phyloP scores from a whole-genome alignment of 2,797 vertebrate genomes.

The Delichon dasypus region DNA sequence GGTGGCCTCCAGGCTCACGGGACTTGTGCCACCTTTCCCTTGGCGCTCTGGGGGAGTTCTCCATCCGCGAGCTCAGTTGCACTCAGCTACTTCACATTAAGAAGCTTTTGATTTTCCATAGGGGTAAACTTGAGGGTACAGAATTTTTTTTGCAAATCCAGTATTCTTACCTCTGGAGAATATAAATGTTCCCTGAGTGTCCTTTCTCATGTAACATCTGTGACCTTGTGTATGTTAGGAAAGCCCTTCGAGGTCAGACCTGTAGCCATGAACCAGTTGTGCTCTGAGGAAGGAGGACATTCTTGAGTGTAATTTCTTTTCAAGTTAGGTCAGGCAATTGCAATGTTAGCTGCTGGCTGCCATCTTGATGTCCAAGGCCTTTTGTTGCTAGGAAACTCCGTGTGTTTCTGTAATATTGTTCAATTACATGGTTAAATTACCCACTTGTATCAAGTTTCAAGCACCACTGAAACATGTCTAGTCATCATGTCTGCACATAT shows the following conservation, averaged over 20 bases:
- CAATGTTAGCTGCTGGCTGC: not conserved
- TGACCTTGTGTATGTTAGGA: not conserved
- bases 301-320: not conserved
- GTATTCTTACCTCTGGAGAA: not conserved
- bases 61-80: not conserved
- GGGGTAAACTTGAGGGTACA: not conserved
- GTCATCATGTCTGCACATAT: slow-evolving; percentile 66
- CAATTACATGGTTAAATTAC: slow-evolving; percentile 54
- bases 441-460: slow-evolving; percentile 53
- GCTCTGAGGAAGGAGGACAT: not conserved
- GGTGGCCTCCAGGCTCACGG: not conserved
- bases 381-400: slow-evolving; percentile 50
- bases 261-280: not conserved
- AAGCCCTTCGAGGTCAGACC: not conserved
- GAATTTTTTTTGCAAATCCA: not conserved
- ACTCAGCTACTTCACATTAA: not conserved
- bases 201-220: not conserved
- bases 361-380: slow-evolving; percentile 51
- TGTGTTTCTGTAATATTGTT: slow-evolving; percentile 62
- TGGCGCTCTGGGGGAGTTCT: not conserved
- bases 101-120: not conserved
- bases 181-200: not conserved
- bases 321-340: slow-evolving; percentile 3
- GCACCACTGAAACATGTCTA: slow-evolving; percentile 62
- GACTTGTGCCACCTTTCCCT: not conserved